Conservation (phyloP, 1,140 invertebrate genomes). For the Potamilus streckersoni region DNA sequence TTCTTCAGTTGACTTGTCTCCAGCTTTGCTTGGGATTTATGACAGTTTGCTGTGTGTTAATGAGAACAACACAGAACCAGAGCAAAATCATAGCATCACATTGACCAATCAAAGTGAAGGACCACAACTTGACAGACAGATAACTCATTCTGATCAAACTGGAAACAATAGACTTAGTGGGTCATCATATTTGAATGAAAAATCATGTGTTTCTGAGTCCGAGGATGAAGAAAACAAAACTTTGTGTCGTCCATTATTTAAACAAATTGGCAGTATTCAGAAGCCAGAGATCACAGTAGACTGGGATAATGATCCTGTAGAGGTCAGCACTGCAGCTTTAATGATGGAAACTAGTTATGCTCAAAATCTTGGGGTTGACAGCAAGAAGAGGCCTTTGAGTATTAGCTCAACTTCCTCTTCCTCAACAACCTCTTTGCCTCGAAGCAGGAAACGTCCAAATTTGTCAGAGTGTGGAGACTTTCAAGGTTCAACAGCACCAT, state of each 20-base stretch:
- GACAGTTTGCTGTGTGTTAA: slow-evolving; percentile 68
- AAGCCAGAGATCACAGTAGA: too few species aligned
- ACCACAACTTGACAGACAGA: too few species aligned
- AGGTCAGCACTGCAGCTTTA: too few species aligned
- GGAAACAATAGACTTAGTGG: too few species aligned
- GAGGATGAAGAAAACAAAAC: too few species aligned
- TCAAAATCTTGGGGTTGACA: slow-evolving; percentile 34
- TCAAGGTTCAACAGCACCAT: slow-evolving; percentile 8
- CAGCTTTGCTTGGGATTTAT: slow-evolving; percentile 77
- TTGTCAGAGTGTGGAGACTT: slow-evolving; percentile 26
- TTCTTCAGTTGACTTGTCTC: slow-evolving; percentile 75
- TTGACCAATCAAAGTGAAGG: slow-evolving; percentile 16
- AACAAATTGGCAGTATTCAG: too few species aligned
- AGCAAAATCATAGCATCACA: slow-evolving; percentile 2
- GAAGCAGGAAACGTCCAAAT: slow-evolving; percentile 54
- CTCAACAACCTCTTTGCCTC: slow-evolving; percentile 74
- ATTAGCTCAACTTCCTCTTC: slow-evolving; percentile 86
- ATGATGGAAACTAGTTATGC: slow-evolving; percentile 4
- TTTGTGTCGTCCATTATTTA: too few species aligned
- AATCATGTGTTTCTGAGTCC: too few species aligned
- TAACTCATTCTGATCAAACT: too few species aligned
- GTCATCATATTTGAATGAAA: too few species aligned
- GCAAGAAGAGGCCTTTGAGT: slow-evolving; percentile 76
- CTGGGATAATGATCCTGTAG: too few species aligned
- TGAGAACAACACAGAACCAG: not conserved